Evolutionary conservation across 2,797 vertebrate species (phyloP).

Genomic region (Xenopus petersii): DNA sequence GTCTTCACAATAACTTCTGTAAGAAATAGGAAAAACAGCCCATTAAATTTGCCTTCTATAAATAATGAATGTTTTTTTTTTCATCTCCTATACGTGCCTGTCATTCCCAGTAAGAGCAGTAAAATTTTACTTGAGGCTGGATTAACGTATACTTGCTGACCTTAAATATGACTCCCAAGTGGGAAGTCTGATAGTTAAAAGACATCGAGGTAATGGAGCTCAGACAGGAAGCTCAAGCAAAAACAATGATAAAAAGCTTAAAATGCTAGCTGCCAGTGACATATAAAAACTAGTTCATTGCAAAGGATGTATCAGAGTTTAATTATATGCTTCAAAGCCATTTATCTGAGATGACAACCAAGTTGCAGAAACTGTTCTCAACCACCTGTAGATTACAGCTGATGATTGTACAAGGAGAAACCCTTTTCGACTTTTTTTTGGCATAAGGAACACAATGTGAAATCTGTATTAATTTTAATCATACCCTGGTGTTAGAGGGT

Average conservation of each 20-base stretch:
- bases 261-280: constrained; percentile 54
- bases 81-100: constrained; percentile 54
- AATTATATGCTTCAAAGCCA: constrained; percentile 48
- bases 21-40: constrained; percentile 35
- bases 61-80: constrained; percentile 58
- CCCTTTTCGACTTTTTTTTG: neutral
- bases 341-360: constrained; percentile 34
- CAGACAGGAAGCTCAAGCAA: constrained; percentile 37
- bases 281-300: constrained; percentile 38
- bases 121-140: constrained; percentile 60
- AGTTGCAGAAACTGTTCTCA: neutral
- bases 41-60: constrained; percentile 53
- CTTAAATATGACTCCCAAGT: constrained; percentile 59
- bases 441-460: no score
- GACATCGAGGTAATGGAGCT: constrained; percentile 51
- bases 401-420: accelerated
- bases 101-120: constrained; percentile 55
- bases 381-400: neutral
- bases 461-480: no score
- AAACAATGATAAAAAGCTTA: constrained; percentile 43
- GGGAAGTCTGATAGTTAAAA: constrained; percentile 59
- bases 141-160: constrained; percentile 57
- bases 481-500: no score
- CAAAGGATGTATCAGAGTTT: constrained; percentile 48
- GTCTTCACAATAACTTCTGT: constrained; percentile 34